Percentiles rank a stretch among this genome's conserved stretches.
phyloP scores from a whole-genome alignment of 2,113 vertebrate species.

The Panthera tigris region DNA sequence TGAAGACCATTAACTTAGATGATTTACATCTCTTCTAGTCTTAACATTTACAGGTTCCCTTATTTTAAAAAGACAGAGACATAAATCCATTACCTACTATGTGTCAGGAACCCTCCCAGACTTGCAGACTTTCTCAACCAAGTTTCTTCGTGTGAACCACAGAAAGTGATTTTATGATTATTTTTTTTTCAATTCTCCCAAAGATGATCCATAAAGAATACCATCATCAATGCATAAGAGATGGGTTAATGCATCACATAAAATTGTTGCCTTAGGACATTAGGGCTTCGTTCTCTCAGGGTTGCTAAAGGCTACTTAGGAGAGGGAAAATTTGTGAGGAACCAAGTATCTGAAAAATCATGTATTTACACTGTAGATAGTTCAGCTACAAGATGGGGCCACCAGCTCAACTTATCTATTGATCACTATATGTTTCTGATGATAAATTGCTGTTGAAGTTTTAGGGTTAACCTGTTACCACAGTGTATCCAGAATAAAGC shows the following conservation, averaged over 20 bases:
- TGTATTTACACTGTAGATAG: neutral
- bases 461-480: neutral
- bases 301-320: neutral
- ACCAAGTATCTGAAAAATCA: neutral
- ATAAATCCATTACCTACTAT: neutral
- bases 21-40: neutral
- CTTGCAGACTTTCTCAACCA: neutral
- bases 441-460: neutral
- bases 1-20: neutral
- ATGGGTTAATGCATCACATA: neutral
- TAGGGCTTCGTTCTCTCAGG: neutral
- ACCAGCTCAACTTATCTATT: neutral
- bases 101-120: neutral
- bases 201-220: neutral
- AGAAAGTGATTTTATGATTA: neutral
- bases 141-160: neutral
- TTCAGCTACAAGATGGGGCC: neutral
- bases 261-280: neutral
- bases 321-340: constrained; percentile 5
- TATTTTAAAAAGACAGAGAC: neutral
- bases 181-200: neutral
- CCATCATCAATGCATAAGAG: neutral
- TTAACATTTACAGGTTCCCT: neutral
- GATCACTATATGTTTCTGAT: too few relatives aligned
- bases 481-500: neutral